Evolutionary conservation across 2,113 vertebrate genomes (phyloP).

Genomic region (Myotis brandtii): DNA sequence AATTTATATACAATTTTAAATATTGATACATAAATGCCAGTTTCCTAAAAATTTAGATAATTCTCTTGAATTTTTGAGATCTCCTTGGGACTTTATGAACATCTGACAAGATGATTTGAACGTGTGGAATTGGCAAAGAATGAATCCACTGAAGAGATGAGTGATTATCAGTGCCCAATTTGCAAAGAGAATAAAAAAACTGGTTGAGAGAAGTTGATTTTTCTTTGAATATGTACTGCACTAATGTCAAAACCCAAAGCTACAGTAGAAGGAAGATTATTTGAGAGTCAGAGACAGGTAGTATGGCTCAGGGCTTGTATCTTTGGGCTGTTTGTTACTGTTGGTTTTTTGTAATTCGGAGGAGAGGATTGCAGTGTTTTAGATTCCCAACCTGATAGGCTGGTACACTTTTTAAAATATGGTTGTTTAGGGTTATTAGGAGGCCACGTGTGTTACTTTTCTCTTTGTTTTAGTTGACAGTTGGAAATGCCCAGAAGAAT

Average conservation of each 20-base stretch:
- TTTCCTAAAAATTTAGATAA: neutral
- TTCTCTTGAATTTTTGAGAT: neutral
- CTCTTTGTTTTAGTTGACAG: neutral
- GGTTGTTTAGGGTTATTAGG: neutral
- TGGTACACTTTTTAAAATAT: neutral
- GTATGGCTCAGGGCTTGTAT: neutral
- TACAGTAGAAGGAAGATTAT: neutral
- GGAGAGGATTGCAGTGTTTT: neutral
- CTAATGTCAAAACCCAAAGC: neutral
- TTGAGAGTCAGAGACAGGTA: neutral
- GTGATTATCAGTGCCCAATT: neutral
- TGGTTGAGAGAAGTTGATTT: neutral
- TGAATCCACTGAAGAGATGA: neutral
- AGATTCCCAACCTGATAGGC: neutral
- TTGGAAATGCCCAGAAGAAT: constrained; percentile 11
- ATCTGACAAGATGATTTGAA: neutral
- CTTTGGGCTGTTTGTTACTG: neutral
- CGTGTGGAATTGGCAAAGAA: neutral
- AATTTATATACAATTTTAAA: neutral
- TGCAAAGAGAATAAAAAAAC: constrained; percentile 34
- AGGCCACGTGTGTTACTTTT: neutral
- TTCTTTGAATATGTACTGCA: constrained; percentile 1
- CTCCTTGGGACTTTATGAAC: neutral
- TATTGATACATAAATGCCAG: neutral
- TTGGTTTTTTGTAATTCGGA: neutral